phyloP scores from a whole-genome alignment of 2,888 invertebrate genomes.

The Elmis aenea region DNA sequence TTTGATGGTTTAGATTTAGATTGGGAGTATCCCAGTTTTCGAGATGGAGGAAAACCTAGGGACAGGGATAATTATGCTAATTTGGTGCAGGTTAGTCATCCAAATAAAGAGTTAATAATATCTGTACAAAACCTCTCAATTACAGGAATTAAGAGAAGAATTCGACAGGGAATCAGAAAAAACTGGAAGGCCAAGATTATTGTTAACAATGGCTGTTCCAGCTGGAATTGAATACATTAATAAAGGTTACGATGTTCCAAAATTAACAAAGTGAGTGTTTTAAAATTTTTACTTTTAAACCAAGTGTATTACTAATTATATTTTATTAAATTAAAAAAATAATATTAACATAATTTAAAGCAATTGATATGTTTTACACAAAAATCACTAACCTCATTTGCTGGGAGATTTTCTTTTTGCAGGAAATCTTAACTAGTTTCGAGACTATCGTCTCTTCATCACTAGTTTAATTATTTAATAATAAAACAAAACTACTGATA shows the following conservation, averaged over 20 bases:
- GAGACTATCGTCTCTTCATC: no score
- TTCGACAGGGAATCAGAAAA: slow-evolving; percentile 82
- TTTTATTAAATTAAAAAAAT: neutral
- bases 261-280: slow-evolving; percentile 67
- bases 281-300: neutral
- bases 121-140: neutral
- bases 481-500: no score
- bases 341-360: no score
- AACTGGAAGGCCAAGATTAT: slow-evolving; percentile 71
- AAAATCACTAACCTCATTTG: no score
- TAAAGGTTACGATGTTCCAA: slow-evolving; percentile 87
- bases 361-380: no score
- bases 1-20: slow-evolving; percentile 92
- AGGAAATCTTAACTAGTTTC: no score
- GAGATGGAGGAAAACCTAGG: slow-evolving; percentile 74
- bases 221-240: slow-evolving; percentile 91
- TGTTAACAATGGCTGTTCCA: slow-evolving; percentile 91
- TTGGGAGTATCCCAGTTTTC: slow-evolving; percentile 83
- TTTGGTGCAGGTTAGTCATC: slow-evolving; percentile 63
- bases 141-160: slow-evolving; percentile 76
- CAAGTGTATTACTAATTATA: neutral
- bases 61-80: slow-evolving; percentile 85
- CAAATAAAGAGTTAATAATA: neutral
- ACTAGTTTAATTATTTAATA: no score
- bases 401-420: no score